Evolutionary conservation across 2,888 invertebrate species (phyloP).

Genomic region (Merodon equestris): DNA sequence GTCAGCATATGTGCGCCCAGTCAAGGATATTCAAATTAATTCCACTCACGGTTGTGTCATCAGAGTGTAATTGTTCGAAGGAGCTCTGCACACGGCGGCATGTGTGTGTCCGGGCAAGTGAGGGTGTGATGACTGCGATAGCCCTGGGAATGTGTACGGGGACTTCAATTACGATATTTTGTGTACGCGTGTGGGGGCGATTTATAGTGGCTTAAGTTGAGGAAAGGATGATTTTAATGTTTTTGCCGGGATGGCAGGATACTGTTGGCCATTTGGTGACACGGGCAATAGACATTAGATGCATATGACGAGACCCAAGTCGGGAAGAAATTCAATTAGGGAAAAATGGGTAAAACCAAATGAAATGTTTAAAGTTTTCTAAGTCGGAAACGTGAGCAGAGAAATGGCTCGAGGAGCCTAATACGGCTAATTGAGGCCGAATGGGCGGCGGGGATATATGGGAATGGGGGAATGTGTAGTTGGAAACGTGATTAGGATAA

Average conservation of each 20-base stretch:
- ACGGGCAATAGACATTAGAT: slow-evolving; percentile 48
- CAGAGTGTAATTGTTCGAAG: slow-evolving; percentile 62
- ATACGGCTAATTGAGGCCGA: no score
- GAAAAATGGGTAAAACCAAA: background rate
- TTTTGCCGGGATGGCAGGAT: background rate
- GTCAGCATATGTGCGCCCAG: slow-evolving; percentile 51
- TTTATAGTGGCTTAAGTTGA: slow-evolving; percentile 11
- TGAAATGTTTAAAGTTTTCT: slow-evolving; percentile 3
- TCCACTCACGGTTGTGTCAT: slow-evolving; percentile 65
- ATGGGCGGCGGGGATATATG: no score
- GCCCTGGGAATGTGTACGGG: background rate
- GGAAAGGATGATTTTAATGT: slow-evolving; percentile 45
- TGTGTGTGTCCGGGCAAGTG: slow-evolving; percentile 27
- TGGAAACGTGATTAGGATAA: no score
- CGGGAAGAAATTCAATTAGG: slow-evolving; percentile 38
- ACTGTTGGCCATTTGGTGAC: slow-evolving; percentile 33
- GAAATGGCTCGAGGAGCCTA: background rate
- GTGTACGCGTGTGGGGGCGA: slow-evolving; percentile 11
- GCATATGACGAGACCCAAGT: slow-evolving; percentile 50
- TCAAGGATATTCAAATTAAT: slow-evolving; percentile 67
- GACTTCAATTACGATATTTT: slow-evolving; percentile 20
- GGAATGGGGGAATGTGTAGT: no score
- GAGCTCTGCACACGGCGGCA: slow-evolving; percentile 12
- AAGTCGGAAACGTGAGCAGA: slow-evolving; percentile 19
- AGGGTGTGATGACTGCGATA: slow-evolving; percentile 26